These are phyloP conservation scores for Helleia helle DNA, from an alignment of 2,888 invertebrate species.

Conservation along the genomic window DNA sequence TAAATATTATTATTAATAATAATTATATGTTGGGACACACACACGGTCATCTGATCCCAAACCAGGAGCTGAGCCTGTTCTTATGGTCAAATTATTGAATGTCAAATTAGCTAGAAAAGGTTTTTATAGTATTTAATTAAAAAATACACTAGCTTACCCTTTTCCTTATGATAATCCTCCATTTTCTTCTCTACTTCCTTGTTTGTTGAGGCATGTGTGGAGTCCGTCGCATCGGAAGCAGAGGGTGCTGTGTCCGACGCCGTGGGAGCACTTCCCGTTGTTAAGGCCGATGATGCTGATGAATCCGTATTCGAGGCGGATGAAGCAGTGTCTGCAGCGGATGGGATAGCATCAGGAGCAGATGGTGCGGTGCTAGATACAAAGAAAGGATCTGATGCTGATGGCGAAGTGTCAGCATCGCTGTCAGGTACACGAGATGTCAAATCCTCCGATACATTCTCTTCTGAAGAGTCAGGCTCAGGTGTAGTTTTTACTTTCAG, in stretches of 20 bases:
- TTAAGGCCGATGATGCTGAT: conserved; percentile 13
- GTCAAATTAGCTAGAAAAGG: no score
- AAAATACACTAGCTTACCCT: conserved; percentile 34
- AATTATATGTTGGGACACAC: no score
- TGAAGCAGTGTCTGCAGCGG: not conserved
- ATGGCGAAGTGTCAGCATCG: conserved; percentile 10
- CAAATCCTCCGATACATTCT: not conserved
- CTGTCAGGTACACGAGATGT: conserved; percentile 14
- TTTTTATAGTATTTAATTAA: not conserved
- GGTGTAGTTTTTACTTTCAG: conserved; percentile 27
- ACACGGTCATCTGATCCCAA: no score
- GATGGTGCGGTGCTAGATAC: not conserved
- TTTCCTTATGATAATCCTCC: conserved; percentile 38
- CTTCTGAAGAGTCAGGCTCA: not conserved
- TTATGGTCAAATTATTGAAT: no score
- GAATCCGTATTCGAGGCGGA: conserved; percentile 14
- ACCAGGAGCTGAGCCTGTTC: no score
- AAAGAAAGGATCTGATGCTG: conserved; percentile 12
- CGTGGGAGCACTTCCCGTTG: conserved; percentile 21
- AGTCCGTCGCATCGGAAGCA: conserved; percentile 31
- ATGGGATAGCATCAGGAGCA: conserved; percentile 11
- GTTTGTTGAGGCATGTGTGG: conserved; percentile 42
- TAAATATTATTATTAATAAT: no score
- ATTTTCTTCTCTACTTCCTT: conserved; percentile 34
- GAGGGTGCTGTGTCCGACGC: conserved; percentile 20